Percentiles rank a stretch among this genome's conserved stretches.
These are phyloP conservation scores for Eristalis intricaria DNA, from an alignment of 2,888 invertebrate genomes.

Conservation along the genomic window DNA sequence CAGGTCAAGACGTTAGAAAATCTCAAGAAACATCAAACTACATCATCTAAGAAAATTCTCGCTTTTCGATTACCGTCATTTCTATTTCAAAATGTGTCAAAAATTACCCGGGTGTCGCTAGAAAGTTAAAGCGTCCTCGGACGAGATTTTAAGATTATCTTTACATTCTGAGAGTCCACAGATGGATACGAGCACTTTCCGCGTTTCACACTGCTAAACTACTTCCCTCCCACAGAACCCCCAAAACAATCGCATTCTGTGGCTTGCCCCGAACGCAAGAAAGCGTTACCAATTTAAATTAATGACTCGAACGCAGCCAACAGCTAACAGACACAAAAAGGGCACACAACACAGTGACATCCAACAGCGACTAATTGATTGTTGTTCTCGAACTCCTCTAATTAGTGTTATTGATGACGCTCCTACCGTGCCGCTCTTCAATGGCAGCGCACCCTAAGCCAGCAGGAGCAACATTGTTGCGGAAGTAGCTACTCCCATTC, in stretches of 20 bases:
- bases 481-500: slow-evolving; percentile 35
- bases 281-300: slow-evolving; percentile 35
- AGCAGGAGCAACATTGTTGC: background rate
- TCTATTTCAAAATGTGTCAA: too few relatives aligned
- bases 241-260: background rate
- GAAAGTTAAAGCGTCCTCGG: too few relatives aligned
- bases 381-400: slow-evolving; percentile 45
- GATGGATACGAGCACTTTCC: too few relatives aligned
- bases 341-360: background rate
- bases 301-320: slow-evolving; percentile 20
- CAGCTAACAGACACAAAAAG: background rate
- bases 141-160: too few relatives aligned
- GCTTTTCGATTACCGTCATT: too few relatives aligned
- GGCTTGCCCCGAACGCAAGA: background rate
- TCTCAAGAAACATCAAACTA: too few relatives aligned
- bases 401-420: slow-evolving; percentile 57
- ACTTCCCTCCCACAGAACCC: too few relatives aligned
- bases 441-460: slow-evolving; percentile 52
- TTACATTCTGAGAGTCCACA: too few relatives aligned
- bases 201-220: too few relatives aligned
- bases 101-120: too few relatives aligned
- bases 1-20: too few relatives aligned
- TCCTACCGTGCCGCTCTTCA: background rate
- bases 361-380: slow-evolving; percentile 51
- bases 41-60: too few relatives aligned